phyloP scores from a whole-genome alignment of 2,797 vertebrate genomes.

The Pseudochirops corinnae region DNA sequence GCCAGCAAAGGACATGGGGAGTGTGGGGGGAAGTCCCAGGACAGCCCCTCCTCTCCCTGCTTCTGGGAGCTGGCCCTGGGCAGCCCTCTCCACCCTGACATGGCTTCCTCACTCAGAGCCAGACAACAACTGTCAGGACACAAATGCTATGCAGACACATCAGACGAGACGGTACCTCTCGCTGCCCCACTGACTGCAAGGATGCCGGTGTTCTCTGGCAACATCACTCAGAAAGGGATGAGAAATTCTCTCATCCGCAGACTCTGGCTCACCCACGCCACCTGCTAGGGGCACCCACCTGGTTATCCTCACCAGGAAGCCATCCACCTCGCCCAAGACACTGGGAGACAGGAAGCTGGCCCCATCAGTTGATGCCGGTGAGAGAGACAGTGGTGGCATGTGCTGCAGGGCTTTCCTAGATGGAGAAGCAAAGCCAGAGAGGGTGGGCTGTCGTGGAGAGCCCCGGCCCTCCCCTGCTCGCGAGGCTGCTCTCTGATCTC shows the following conservation, averaged over 20 bases:
- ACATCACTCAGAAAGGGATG: too few species aligned
- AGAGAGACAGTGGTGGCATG: conserved; percentile 97
- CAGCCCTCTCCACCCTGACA: too few species aligned
- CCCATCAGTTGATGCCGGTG: conserved; percentile 92
- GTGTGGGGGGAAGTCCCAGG: too few species aligned
- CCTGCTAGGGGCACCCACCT: conserved; percentile 87
- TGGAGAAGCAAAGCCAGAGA: not conserved
- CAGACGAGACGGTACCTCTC: not conserved
- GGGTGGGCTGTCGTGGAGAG: too few species aligned
- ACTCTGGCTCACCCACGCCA: not conserved
- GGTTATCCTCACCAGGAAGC: conserved; percentile 96
- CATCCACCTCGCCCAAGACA: conserved; percentile 97
- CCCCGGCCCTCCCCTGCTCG: too few species aligned
- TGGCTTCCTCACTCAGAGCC: not conserved
- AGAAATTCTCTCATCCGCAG: not conserved
- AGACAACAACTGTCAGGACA: too few species aligned
- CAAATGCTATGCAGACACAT: fast-evolving
- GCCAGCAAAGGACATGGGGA: too few species aligned
- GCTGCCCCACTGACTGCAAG: not conserved
- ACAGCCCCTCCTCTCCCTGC: too few species aligned
- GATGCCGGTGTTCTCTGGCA: too few species aligned
- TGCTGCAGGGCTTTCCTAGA: conserved; percentile 95
- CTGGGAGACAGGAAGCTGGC: conserved; percentile 96
- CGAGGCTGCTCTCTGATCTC: too few species aligned
- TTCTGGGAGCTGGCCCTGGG: too few species aligned